phyloP scores from a whole-genome alignment of 2,888 invertebrate genomes.

The Branchellion lobata region DNA sequence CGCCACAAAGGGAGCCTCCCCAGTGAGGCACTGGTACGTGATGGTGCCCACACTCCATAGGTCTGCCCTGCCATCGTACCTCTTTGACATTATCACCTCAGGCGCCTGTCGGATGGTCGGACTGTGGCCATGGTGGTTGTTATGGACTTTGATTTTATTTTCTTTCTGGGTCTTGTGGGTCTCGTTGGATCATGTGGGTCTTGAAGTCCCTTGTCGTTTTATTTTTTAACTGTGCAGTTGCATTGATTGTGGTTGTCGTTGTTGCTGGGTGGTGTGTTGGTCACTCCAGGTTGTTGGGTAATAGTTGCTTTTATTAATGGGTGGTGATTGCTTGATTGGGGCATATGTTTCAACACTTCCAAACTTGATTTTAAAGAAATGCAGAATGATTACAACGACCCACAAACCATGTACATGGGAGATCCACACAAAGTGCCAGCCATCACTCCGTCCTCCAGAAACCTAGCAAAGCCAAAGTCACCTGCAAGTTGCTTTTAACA shows the following conservation, averaged over 20 bases:
- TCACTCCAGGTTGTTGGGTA: too few species aligned
- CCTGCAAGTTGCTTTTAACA: constrained; percentile 68
- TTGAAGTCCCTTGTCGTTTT: too few species aligned
- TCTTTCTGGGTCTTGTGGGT: too few species aligned
- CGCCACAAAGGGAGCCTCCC: constrained; percentile 97
- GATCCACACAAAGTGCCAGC: constrained; percentile 98
- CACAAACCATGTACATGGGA: constrained; percentile 96
- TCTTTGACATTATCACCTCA: constrained; percentile 97
- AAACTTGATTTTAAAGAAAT: too few species aligned
- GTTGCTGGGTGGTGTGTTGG: too few species aligned
- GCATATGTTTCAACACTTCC: too few species aligned
- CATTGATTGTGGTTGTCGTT: too few species aligned
- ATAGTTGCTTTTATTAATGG: too few species aligned
- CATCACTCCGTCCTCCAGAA: constrained; percentile 97
- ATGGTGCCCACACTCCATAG: constrained; percentile 99
- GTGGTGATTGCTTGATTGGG: too few species aligned
- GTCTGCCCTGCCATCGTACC: constrained; percentile 98
- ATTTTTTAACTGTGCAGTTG: too few species aligned
- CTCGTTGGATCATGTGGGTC: too few species aligned
- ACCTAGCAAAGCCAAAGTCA: constrained; percentile 98
- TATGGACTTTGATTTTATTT: too few species aligned
- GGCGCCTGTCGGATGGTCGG: constrained; percentile 72
- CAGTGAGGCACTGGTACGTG: constrained; percentile 94
- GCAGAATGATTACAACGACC: constrained; percentile 67
- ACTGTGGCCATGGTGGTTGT: neutral